Conservation (phyloP, 2,113 vertebrate genomes). For the Lampris megalopsis region DNA sequence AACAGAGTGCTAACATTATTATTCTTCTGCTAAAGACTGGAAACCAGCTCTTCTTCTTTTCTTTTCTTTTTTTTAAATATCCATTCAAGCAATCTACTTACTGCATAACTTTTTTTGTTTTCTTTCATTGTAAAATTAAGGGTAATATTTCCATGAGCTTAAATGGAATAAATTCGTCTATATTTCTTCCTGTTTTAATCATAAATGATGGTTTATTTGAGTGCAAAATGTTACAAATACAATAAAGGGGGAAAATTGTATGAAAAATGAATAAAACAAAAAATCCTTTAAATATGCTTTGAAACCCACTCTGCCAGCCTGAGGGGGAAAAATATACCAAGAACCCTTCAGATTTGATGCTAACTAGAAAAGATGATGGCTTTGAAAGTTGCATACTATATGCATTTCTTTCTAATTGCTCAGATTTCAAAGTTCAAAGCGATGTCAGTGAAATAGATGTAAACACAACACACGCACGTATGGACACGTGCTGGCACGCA, state of each 20-base stretch:
- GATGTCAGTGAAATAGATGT: slow-evolving; percentile 9
- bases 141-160: no score
- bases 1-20: no score
- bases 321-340: not conserved
- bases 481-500: not conserved
- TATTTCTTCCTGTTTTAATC: not conserved
- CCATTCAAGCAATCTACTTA: no score
- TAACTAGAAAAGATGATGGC: slow-evolving; percentile 34
- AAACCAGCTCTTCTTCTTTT: no score
- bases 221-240: not conserved
- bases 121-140: no score
- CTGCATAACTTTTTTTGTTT: no score
- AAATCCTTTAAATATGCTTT: not conserved
- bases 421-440: slow-evolving; percentile 39
- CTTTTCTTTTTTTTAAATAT: no score
- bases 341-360: slow-evolving; percentile 18
- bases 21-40: no score
- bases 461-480: not conserved
- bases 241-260: not conserved
- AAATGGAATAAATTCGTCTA: not conserved
- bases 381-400: slow-evolving; percentile 12
- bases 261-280: not conserved
- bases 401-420: slow-evolving; percentile 38
- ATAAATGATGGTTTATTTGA: not conserved
- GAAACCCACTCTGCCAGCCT: not conserved